Base-by-base conservation (phyloP, 2,113 vertebrate species). In the Collichthys lucidus region DNA sequence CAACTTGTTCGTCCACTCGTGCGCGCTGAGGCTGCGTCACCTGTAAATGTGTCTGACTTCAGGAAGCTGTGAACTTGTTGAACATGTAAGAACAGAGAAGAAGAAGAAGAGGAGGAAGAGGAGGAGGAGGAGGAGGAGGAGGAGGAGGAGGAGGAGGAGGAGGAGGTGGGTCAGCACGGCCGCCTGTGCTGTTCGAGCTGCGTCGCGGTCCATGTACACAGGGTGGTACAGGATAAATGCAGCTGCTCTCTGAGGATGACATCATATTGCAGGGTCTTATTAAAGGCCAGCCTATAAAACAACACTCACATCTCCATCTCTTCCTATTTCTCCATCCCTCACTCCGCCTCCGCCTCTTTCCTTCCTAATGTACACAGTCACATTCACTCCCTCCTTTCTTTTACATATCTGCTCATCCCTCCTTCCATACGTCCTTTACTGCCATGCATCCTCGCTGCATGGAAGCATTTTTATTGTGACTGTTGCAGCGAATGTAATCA, bases 191-290 rank as follows among this genome's bases (percentile, higher is more conserved):
- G 15, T 61, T 40, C 12, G 24, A 65, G 75, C 3, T 57, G 46
- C 72, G 74, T 50, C 42, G 24, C 52, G 72, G 52, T 71, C 31
- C 59, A 63, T 31, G 22, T 40, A 26, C 44, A 24, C 68, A 55
- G 24, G 16, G 46, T 59, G 70, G 56, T 63, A 35, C 75, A 8
- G 56, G 56, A 49, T 65, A 76, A 77, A 85, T 66, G 78, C 57
- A 73, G 67, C 64, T 64, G 46, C 77, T 74, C 60, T 49, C 14
- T 14, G 19, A 69, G 42, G 63, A 83, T 92, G 88, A 91, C 85
- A 81, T 90, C 89, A 92, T 89, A 44, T 67, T 82, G 71, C 84
- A 83, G 88, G 1, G 44, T 80, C 47, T 78, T 80, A 77, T 84
- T 76, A 83, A 83, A 74, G 63, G 29, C 24, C 17, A 26, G 40